Conservation (phyloP, 2,888 invertebrate genomes). For the Dryomyza anilis region DNA sequence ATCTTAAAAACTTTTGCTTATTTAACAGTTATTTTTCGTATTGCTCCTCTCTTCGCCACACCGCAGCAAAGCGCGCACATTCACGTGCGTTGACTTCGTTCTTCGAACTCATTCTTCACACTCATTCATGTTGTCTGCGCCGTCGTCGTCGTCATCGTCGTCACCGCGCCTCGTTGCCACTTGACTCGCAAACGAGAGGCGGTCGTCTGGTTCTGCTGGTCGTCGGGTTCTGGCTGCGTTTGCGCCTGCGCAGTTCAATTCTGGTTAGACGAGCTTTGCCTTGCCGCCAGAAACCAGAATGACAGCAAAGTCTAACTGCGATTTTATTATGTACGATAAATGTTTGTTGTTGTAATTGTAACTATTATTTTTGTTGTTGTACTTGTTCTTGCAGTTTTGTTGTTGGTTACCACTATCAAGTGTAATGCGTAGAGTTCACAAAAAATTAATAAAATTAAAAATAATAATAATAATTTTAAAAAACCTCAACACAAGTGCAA, state of each 20-base stretch:
- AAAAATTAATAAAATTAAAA: no score
- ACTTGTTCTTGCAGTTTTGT: neutral
- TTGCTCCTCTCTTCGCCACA: neutral
- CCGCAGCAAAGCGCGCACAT: neutral
- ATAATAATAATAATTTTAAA: no score
- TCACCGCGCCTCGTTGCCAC: neutral
- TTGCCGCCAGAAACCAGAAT: neutral
- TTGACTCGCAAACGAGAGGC: no score
- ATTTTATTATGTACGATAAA: slow-evolving; percentile 14
- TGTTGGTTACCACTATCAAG: neutral
- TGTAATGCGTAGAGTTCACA: neutral
- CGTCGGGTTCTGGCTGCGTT: neutral
- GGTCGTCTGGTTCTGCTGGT: no score
- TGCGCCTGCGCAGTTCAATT: neutral
- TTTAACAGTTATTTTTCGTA: slow-evolving; percentile 7
- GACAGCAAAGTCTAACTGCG: slow-evolving; percentile 13
- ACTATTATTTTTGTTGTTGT: neutral
- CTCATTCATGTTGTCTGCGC: neutral
- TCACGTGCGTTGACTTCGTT: neutral
- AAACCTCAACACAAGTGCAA: no score
- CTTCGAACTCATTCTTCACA: neutral
- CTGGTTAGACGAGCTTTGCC: slow-evolving; percentile 13
- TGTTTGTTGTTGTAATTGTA: neutral
- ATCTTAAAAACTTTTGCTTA: slow-evolving; percentile 11
- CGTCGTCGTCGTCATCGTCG: neutral